Percentiles rank a stretch among this genome's conserved stretches.
Evolutionary conservation across 2,797 vertebrate genomes (phyloP).

Genomic region (Epinephelus coioides): DNA sequence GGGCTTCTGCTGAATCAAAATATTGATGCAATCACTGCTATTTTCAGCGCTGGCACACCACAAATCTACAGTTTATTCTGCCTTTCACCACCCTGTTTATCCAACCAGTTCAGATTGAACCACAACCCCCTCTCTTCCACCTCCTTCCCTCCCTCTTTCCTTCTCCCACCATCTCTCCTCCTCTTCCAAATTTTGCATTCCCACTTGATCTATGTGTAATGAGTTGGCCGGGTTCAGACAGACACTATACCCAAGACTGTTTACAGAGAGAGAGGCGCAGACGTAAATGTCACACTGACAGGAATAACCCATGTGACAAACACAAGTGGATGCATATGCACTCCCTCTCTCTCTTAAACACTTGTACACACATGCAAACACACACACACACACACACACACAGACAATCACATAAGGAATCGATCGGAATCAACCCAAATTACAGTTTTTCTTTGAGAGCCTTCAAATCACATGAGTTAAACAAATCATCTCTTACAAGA

Average conservation of each 20-base stretch:
- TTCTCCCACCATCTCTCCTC: slow-evolving; percentile 55
- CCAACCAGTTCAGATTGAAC: slow-evolving; percentile 76
- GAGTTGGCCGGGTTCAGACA: slow-evolving; percentile 71
- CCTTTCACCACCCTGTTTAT: slow-evolving; percentile 82
- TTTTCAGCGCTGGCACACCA: slow-evolving; percentile 79
- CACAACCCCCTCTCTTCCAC: slow-evolving; percentile 55
- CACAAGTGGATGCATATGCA: slow-evolving; percentile 41
- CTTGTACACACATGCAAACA: not conserved
- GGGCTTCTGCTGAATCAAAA: slow-evolving; percentile 70
- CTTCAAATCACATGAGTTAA: slow-evolving; percentile 57
- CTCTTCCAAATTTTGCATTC: slow-evolving; percentile 65
- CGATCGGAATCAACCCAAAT: slow-evolving; percentile 42
- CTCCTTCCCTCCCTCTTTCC: slow-evolving; percentile 44
- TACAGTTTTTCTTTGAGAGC: slow-evolving; percentile 35
- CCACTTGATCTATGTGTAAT: slow-evolving; percentile 77
- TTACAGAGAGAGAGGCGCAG: slow-evolving; percentile 65
- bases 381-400: not conserved
- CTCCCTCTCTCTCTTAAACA: slow-evolving; percentile 34
- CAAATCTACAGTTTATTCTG: slow-evolving; percentile 82
- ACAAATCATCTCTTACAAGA: slow-evolving; percentile 48
- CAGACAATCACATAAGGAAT: slow-evolving; percentile 51
- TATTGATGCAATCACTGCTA: slow-evolving; percentile 79
- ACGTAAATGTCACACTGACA: slow-evolving; percentile 70
- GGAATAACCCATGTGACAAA: slow-evolving; percentile 69
- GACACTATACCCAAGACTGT: slow-evolving; percentile 68